Evolutionary conservation across 2,113 vertebrate genomes (phyloP).

Genomic region (Arvicanthis niloticus): DNA sequence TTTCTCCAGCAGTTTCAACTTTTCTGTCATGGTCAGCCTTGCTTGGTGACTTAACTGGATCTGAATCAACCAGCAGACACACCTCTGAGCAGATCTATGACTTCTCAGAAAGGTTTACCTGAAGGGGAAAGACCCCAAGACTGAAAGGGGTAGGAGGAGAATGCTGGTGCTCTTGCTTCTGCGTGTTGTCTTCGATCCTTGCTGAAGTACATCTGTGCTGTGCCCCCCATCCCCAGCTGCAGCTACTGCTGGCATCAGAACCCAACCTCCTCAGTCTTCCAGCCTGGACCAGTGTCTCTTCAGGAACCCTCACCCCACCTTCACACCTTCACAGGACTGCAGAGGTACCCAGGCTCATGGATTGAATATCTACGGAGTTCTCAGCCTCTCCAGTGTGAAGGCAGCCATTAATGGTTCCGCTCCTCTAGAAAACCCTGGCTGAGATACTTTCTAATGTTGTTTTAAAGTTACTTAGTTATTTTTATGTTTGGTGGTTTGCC

Average conservation of each 20-base stretch:
- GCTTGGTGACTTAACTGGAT: neutral
- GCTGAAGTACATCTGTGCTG: neutral
- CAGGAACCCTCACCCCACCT: neutral
- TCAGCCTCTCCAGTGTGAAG: neutral
- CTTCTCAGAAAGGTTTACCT: neutral
- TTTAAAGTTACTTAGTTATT: neutral
- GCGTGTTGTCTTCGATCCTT: too few relatives aligned
- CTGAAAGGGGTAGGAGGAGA: neutral
- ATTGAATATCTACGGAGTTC: neutral
- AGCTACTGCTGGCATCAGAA: too few relatives aligned
- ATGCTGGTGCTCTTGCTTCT: fast-evolving
- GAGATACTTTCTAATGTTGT: neutral
- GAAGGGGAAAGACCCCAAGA: neutral
- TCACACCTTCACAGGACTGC: neutral
- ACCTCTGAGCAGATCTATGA: neutral
- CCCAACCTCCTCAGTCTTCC: neutral
- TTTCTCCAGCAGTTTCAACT: neutral
- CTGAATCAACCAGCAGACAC: too few relatives aligned
- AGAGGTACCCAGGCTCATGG: neutral
- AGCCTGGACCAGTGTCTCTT: neutral
- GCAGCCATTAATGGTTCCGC: neutral
- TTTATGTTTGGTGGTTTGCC: neutral
- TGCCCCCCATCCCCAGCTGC: too few relatives aligned
- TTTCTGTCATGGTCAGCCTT: neutral
- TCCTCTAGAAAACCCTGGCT: neutral